Percentiles rank a stretch among this genome's conserved stretches.
Conservation (phyloP, 2,888 invertebrate species). For the Spilarctia lutea region DNA sequence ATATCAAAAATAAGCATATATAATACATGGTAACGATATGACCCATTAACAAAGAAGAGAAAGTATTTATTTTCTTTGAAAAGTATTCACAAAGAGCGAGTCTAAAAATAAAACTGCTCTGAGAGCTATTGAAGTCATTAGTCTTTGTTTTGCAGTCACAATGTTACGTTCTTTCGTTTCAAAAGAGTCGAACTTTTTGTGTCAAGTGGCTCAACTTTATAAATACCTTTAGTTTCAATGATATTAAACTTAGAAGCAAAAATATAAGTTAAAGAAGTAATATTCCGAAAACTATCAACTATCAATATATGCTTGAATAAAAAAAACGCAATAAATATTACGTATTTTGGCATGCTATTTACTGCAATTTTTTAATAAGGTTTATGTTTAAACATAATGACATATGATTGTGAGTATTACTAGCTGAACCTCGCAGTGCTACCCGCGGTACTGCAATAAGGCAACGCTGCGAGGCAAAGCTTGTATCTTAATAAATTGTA, state of each 20-base stretch:
- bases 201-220: constrained; percentile 14
- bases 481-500: too few species aligned
- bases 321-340: too few species aligned
- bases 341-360: too few species aligned
- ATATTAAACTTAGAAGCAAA: neutral
- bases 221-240: constrained; percentile 9
- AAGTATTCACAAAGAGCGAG: constrained; percentile 13
- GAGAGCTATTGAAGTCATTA: constrained; percentile 26
- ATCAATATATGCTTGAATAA: too few species aligned
- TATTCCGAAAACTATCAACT: neutral
- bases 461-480: too few species aligned
- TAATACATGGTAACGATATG: neutral
- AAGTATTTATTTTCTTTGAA: constrained; percentile 7
- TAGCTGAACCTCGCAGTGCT: too few species aligned
- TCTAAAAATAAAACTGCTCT: constrained; percentile 29
- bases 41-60: neutral
- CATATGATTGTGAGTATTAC: too few species aligned
- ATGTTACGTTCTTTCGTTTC: neutral
- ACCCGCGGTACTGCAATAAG: too few species aligned
- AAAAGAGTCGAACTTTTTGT: constrained; percentile 24
- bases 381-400: too few species aligned
- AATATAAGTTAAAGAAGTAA: neutral
- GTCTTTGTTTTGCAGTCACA: constrained; percentile 26
- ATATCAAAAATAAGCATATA: neutral
- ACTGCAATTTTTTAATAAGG: too few species aligned